Evolutionary conservation across 1,140 invertebrate genomes (phyloP), one percentile per base, ranked within the genome.

Genomic region (Drosophila pallidifrons): DNA sequence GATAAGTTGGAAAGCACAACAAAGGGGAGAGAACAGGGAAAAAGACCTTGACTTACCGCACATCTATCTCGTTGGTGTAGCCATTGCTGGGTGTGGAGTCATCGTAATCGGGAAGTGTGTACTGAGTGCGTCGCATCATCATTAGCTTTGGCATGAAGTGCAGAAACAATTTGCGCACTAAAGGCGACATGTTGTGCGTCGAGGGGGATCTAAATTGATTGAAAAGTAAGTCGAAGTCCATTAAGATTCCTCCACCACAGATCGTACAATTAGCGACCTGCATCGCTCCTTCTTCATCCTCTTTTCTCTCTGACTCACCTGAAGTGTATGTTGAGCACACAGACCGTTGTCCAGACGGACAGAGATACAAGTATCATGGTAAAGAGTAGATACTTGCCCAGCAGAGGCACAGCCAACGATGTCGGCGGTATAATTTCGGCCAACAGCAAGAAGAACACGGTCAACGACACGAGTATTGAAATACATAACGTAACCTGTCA

Each of bases 391-490:
- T 98, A 98, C 94, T 99, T 99, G 75, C 98, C 98, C 63, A 99
- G 96, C 58, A 99, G 93, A n/a, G 99, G 98, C 79, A 99, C 97
- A 13, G 98, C 98, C 75, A 99, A 94, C 13, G 98, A 99, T 15
- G 99, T 99, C 11, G 98, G 98, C 43, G 99, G 99, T 92, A 99
- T 99, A 91, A 99, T 98, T 94, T 99, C 98, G 63, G 98, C 98
- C 86, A 99, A 93, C 75, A 99, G 94, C 91, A 99, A 95, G 95
- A 99, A 99, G 94, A 99, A 99, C 93, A 99, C 98, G 92, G 98
- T 99, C 91, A 99, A 94, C 57, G 99, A 99, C 77, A 99, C 96
- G 74, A 99, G 95, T 93, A 99, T 99, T 86, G 98, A 99, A 93
- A 99, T 99, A 94, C 98, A 99, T 85, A 99, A 95, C 79, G 98